phyloP scores from a whole-genome alignment of 2,797 vertebrate genomes.

The Cephalopachus bancanus region DNA sequence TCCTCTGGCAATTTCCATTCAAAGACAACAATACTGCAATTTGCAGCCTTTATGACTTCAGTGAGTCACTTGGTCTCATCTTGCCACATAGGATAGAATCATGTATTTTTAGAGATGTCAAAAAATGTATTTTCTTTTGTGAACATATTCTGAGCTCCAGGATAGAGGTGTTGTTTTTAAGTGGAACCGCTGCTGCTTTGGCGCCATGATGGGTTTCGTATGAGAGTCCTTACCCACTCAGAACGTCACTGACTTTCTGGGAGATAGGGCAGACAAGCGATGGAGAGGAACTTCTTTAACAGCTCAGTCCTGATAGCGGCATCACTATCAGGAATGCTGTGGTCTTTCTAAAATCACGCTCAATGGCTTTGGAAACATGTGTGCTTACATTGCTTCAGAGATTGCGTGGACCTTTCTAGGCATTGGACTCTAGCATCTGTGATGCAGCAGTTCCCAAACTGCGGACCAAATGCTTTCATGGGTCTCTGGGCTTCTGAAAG shows the following conservation, averaged over 20 bases:
- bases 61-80: slow-evolving; percentile 79
- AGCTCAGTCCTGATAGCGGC: accelerated
- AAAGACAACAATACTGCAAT: slow-evolving; percentile 78
- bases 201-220: neutral
- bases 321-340: neutral
- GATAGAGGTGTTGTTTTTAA: slow-evolving; percentile 11
- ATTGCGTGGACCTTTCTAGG: neutral
- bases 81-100: slow-evolving; percentile 79
- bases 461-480: neutral
- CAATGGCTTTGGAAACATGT: neutral
- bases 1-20: slow-evolving; percentile 84
- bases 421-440: neutral
- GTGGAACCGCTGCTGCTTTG: neutral
- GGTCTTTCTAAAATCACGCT: slow-evolving; percentile 1
- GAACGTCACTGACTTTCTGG: neutral
- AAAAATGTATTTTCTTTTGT: slow-evolving; percentile 73
- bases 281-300: neutral
- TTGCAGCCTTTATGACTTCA: slow-evolving; percentile 81
- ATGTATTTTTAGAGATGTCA: slow-evolving; percentile 82
- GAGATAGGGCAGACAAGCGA: accelerated
- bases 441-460: neutral
- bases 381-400: neutral
- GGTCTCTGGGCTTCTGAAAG: slow-evolving; percentile 7
- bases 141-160: neutral
- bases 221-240: neutral